phyloP scores from a whole-genome alignment of 1,140 invertebrate genomes.

The Tetragnatha versicolor region DNA sequence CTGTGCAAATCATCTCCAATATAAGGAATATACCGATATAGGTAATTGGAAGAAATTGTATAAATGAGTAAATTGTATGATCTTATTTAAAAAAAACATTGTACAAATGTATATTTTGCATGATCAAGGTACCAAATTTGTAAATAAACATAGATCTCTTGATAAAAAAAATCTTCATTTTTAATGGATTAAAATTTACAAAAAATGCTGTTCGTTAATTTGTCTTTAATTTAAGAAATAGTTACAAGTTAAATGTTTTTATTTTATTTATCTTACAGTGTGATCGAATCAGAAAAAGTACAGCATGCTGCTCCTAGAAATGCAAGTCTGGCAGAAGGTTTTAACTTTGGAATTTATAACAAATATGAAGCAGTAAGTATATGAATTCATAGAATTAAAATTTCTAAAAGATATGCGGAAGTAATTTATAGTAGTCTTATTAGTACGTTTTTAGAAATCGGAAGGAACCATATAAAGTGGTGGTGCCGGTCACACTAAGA shows the following conservation, averaged over 20 bases:
- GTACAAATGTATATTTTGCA: neutral
- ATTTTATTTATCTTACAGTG: conserved; percentile 1
- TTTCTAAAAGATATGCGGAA: too few species aligned
- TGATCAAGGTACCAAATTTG: neutral
- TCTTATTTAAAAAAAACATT: neutral
- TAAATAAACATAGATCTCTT: neutral
- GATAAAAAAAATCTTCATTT: neutral
- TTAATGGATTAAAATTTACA: neutral
- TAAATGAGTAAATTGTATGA: too few species aligned
- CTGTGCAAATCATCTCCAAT: too few species aligned
- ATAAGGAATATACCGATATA: too few species aligned
- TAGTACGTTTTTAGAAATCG: too few species aligned
- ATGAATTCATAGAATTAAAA: too few species aligned
- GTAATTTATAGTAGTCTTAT: too few species aligned
- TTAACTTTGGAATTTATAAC: conserved; percentile 39
- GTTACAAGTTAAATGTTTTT: too few species aligned
- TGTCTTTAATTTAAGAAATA: neutral
- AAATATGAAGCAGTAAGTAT: conserved; percentile 15
- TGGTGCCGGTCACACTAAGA: too few species aligned
- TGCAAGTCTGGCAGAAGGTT: neutral
- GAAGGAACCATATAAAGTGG: too few species aligned
- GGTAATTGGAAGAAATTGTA: too few species aligned
- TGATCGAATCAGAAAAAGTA: conserved; percentile 8
- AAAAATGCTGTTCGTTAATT: neutral
- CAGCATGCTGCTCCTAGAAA: neutral